Percentiles rank a stretch among this genome's conserved stretches.
Evolutionary conservation across 2,888 invertebrate species (phyloP).

Genomic region (Euzetes globulus): DNA sequence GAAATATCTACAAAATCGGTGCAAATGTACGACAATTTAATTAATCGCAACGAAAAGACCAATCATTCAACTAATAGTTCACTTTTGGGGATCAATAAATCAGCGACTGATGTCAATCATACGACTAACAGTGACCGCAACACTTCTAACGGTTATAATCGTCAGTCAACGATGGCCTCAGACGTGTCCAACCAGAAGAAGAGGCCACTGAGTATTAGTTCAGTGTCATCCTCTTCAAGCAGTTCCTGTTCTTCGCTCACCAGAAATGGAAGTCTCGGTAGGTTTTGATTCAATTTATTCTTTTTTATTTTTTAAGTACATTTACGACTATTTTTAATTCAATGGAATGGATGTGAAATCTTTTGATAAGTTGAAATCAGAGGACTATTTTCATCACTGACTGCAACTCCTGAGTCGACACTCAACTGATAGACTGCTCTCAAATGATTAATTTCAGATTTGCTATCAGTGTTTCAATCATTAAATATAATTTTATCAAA

Average conservation of each 20-base stretch:
- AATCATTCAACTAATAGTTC: constrained; percentile 42
- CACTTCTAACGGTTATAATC: constrained; percentile 30
- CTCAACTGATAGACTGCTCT: no score
- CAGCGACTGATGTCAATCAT: constrained; percentile 30
- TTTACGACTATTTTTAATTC: no score
- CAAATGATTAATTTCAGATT: constrained; percentile 20
- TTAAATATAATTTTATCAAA: no score
- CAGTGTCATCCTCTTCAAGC: constrained; percentile 47
- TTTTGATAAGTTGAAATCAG: background rate
- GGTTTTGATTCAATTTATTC: background rate
- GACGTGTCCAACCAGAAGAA: constrained; percentile 43
- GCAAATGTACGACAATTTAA: constrained; percentile 74
- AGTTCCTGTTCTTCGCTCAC: constrained; percentile 41
- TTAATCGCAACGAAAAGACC: constrained; percentile 42
- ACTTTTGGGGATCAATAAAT: constrained; percentile 3
- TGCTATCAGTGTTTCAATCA: no score
- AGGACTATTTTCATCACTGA: background rate
- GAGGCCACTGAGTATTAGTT: constrained; percentile 47
- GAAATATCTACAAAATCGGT: constrained; percentile 77
- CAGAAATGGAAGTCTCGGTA: constrained; percentile 36
- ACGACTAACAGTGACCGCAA: constrained; percentile 14
- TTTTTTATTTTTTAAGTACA: background rate
- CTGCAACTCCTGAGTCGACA: background rate
- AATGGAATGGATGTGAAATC: no score
- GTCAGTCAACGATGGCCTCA: constrained; percentile 28